phyloP scores from a whole-genome alignment of 2,888 invertebrate species.

The Cerastis rubricosa region DNA sequence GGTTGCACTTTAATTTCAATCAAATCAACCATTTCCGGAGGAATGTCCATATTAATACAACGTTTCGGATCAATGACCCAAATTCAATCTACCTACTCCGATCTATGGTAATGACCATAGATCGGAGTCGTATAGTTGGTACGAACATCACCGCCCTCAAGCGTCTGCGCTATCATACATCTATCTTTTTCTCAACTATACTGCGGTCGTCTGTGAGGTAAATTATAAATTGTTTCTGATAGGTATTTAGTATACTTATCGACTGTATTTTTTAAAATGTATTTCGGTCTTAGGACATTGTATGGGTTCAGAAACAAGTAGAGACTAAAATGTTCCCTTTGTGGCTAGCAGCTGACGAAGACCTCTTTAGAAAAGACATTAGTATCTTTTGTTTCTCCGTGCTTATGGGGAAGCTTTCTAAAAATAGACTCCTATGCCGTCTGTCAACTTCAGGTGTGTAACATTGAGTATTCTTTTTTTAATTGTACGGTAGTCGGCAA shows the following conservation, averaged over 20 bases:
- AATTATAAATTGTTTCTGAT: not conserved
- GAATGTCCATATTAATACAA: too few species aligned
- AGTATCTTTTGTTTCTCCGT: not conserved
- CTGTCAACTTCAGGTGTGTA: not conserved
- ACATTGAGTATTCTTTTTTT: not conserved
- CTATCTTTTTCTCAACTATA: not conserved
- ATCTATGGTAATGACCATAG: too few species aligned
- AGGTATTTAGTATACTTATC: not conserved
- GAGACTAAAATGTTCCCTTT: not conserved
- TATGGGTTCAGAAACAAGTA: not conserved
- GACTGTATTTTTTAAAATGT: not conserved
- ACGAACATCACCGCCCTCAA: not conserved
- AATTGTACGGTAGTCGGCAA: not conserved
- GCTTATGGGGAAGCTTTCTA: not conserved
- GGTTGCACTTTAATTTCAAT: too few species aligned
- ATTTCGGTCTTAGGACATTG: not conserved
- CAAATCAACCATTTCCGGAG: too few species aligned
- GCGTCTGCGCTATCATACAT: not conserved
- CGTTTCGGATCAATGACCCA: too few species aligned
- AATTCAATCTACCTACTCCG: too few species aligned
- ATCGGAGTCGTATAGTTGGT: too few species aligned
- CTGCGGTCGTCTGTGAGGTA: not conserved
- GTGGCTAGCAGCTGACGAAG: not conserved
- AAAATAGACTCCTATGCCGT: slow-evolving; percentile 14
- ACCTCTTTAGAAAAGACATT: not conserved